Percentiles rank a stretch among this genome's conserved stretches.
Evolutionary conservation across 2,888 invertebrate species (phyloP).

Genomic region (Oxycera nigricornis): DNA sequence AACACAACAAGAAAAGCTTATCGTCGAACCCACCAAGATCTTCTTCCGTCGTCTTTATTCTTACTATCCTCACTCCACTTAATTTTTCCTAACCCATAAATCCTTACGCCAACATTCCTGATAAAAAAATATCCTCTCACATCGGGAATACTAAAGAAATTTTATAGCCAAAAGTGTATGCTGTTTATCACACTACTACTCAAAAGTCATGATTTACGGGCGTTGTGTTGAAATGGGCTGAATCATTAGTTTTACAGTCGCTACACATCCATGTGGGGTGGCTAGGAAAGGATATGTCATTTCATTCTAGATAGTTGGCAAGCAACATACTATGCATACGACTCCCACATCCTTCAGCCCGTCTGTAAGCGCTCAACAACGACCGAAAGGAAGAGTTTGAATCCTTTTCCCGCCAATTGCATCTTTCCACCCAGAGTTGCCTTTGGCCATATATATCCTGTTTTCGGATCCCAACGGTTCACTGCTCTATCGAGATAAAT

Average conservation of each 20-base stretch:
- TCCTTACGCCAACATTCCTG: background rate
- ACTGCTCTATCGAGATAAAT: slow-evolving; percentile 45
- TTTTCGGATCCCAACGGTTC: slow-evolving; percentile 1
- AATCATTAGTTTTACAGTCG: slow-evolving; percentile 29
- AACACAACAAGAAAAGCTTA: too few species aligned
- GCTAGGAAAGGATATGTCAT: too few species aligned
- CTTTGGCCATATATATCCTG: slow-evolving; percentile 7
- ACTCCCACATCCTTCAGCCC: background rate
- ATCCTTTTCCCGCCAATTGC: too few species aligned
- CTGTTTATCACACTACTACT: slow-evolving; percentile 44
- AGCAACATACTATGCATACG: background rate
- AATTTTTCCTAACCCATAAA: background rate
- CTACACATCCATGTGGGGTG: too few species aligned
- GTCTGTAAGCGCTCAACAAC: background rate
- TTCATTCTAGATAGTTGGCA: too few species aligned
- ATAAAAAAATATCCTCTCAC: background rate
- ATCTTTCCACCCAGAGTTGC: background rate
- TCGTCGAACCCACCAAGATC: background rate
- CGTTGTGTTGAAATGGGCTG: slow-evolving; percentile 40
- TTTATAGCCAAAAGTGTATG: slow-evolving; percentile 43
- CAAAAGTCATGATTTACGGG: slow-evolving; percentile 45
- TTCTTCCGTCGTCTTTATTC: background rate
- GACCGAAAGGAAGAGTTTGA: too few species aligned
- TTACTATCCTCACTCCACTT: background rate
- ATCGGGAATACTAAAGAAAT: slow-evolving; percentile 19